Base-by-base conservation (phyloP, 2,888 invertebrate genomes). In the Hydraecia micacea region DNA sequence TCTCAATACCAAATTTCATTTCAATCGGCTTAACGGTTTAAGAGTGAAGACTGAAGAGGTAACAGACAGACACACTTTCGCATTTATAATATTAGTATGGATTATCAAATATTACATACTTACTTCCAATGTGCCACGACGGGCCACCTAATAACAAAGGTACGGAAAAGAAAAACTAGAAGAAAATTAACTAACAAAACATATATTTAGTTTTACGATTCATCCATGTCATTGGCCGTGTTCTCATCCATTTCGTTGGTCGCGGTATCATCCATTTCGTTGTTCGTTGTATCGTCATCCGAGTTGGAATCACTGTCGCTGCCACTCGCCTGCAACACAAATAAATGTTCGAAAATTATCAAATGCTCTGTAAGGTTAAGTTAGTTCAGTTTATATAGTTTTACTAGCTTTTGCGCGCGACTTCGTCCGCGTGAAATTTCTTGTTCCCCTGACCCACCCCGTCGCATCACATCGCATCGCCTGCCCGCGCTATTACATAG, bases 221-320 rank as follows among this genome's bases (percentile, higher is more conserved):
- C 77, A 60, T 75, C 76, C 55, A 76, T 76, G 11, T 82, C 84
- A 63, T 81, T 88, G 18, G 39, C 1, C 13, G 18, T 72, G 5
- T 77, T 84, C 0, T 92, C 94, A n/a, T 93, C 93, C 0, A 49
- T 46, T 13, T 60, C 21, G 15, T 52, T 42, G 7, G 55, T 66
- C 46, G 42, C n/a, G 77, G 58, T 75, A 46, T 88, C 90, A 36
- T 91, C 91, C 25, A 83, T 69, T 18, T 88, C 90, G 46, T 81
- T 88, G 8, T 77, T 83, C 1, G 83, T 76, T 2, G 81, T 83
- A 6, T 92, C 94, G 25, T 93, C 93, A 15, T 94, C 94, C 0
- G 93, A 93, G 68, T 91, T 91, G 1, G 88, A 91, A 8, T 93
- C 93, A 11, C 93, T 94, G 7, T 92, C 94, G 73, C 93, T 93